phyloP scores from a whole-genome alignment of 2,797 vertebrate species.

The Peromyscus aztecus region DNA sequence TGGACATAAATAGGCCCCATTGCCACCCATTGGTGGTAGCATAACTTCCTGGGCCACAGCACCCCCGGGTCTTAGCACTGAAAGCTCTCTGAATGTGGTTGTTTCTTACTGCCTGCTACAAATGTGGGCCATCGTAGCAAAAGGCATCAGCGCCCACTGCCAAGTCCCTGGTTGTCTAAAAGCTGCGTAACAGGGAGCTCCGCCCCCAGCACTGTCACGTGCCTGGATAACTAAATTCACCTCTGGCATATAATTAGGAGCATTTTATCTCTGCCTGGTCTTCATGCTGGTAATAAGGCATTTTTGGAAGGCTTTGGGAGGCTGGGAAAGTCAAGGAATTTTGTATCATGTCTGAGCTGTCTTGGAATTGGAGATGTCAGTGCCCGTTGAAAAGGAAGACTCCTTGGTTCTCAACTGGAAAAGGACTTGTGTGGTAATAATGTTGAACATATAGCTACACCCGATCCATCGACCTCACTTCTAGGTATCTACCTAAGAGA shows the following conservation, averaged over 20 bases:
- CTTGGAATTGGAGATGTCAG: not conserved
- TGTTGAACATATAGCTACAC: not conserved
- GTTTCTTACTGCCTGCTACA: not conserved
- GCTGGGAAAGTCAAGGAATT: not conserved
- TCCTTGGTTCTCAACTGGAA: not conserved
- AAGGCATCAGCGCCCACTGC: not conserved
- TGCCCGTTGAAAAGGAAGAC: not conserved
- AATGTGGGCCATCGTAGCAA: not conserved
- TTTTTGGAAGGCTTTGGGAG: not conserved
- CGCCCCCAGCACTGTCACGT: not conserved
- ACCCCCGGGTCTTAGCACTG: not conserved
- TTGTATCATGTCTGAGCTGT: not conserved
- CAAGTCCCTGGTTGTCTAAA: not conserved
- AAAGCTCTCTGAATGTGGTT: not conserved
- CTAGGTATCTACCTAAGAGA: not conserved
- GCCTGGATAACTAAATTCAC: not conserved
- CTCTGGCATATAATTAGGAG: not conserved
- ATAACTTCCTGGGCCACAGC: not conserved
- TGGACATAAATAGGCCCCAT: not conserved
- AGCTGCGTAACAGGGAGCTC: not conserved
- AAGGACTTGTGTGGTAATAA: not conserved
- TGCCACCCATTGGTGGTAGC: not conserved
- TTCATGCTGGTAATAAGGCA: not conserved
- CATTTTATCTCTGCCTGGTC: not conserved
- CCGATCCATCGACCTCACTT: not conserved